phyloP scores from a whole-genome alignment of 2,888 invertebrate genomes.

The Phengaris arion region DNA sequence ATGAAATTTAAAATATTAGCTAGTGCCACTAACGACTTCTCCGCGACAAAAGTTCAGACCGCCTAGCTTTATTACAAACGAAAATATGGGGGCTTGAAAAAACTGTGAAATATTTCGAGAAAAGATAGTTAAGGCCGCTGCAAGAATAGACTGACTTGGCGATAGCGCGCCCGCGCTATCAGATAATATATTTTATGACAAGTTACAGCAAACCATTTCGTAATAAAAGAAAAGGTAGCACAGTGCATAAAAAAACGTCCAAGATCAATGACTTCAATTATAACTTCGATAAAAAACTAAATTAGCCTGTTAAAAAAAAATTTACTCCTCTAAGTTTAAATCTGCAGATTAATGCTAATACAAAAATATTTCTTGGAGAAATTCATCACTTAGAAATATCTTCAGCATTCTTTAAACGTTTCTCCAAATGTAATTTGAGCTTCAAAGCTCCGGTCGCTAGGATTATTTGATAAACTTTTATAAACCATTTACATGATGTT shows the following conservation, averaged over 20 bases:
- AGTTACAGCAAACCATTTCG: too few relatives aligned
- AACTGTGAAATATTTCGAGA: too few relatives aligned
- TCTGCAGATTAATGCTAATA: not conserved
- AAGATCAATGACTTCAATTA: not conserved
- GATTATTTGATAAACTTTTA: conserved; percentile 22
- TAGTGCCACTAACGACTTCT: too few relatives aligned
- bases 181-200: too few relatives aligned
- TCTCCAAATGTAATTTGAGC: conserved; percentile 11
- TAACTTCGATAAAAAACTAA: not conserved
- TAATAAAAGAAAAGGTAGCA: too few relatives aligned
- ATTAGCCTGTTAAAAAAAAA: not conserved
- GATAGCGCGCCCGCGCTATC: too few relatives aligned
- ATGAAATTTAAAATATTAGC: too few relatives aligned
- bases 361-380: not conserved
- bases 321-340: not conserved
- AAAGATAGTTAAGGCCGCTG: too few relatives aligned
- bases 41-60: too few relatives aligned
- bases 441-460: conserved; percentile 3
- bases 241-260: not conserved
- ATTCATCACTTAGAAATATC: not conserved
- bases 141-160: too few relatives aligned
- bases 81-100: too few relatives aligned
- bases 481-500: conserved; percentile 18
- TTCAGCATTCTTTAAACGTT: conserved; percentile 9
- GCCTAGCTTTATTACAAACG: too few relatives aligned